A percentile compares a stretch with the other conserved stretches of the same genome.
These are phyloP conservation scores for Heliocidaris tuberculata DNA, from an alignment of 35 echinoderm and acorn worm genomes.

Conservation along the genomic window DNA sequence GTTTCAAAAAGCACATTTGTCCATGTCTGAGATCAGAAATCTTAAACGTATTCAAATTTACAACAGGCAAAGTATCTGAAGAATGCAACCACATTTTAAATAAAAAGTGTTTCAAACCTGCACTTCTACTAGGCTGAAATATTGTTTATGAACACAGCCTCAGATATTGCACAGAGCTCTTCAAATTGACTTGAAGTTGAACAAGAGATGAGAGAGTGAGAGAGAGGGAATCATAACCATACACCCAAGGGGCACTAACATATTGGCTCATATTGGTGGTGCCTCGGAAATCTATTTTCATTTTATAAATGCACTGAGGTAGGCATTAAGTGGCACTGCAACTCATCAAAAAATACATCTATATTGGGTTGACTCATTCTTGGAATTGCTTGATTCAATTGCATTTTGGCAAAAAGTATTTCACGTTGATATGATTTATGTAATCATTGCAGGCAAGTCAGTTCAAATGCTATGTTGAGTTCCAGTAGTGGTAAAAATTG, in stretches of 20 bases:
- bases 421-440: neutral
- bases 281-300: neutral
- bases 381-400: neutral
- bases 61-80: no score
- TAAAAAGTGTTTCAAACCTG: no score
- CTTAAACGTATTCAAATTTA: no score
- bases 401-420: neutral
- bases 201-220: neutral
- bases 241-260: neutral
- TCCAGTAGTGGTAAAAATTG: neutral
- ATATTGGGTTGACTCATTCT: neutral
- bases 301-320: neutral
- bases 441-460: neutral
- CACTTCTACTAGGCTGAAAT: no score
- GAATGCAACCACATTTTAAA: no score
- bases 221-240: neutral
- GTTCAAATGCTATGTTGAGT: neutral
- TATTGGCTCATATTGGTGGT: neutral
- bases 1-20: no score
- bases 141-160: no score
- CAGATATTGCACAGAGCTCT: neutral
- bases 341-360: neutral
- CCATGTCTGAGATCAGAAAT: no score
- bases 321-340: neutral
- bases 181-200: neutral